Conservation (phyloP, 2,113 vertebrate species). For the Vidua chalybeata region DNA sequence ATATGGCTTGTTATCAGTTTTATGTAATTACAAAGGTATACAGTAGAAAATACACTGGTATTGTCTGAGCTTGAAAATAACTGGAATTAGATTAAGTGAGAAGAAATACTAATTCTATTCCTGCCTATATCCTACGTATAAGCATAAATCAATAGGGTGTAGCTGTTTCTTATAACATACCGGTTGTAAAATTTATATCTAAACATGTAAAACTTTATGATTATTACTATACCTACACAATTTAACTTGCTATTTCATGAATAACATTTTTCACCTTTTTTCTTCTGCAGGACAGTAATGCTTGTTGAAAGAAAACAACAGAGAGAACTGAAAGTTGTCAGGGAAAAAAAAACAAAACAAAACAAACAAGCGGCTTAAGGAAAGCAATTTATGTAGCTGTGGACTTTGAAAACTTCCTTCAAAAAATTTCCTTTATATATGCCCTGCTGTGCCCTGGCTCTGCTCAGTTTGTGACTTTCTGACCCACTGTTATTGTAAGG, state of each 20-base stretch:
- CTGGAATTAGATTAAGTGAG: background rate
- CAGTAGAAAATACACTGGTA: background rate
- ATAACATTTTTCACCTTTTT: background rate
- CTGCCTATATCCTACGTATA: background rate
- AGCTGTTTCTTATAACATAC: background rate
- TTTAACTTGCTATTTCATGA: background rate
- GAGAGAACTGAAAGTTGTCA: background rate
- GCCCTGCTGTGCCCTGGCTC: background rate
- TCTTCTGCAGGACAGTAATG: background rate
- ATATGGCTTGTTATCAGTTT: background rate
- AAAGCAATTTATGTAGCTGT: background rate
- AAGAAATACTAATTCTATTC: background rate
- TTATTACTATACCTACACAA: background rate
- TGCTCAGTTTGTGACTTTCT: background rate
- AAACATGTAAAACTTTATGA: background rate
- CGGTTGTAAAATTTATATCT: background rate
- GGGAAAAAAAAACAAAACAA: fast-evolving
- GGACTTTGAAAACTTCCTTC: background rate
- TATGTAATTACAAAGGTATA: background rate
- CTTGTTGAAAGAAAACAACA: fast-evolving
- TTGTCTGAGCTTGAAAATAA: background rate
- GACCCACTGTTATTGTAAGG: background rate
- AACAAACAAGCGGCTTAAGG: background rate
- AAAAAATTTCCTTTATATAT: background rate
- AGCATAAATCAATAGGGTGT: background rate